phyloP scores from a whole-genome alignment of 2,113 vertebrate genomes.

The Chunga burmeisteri region DNA sequence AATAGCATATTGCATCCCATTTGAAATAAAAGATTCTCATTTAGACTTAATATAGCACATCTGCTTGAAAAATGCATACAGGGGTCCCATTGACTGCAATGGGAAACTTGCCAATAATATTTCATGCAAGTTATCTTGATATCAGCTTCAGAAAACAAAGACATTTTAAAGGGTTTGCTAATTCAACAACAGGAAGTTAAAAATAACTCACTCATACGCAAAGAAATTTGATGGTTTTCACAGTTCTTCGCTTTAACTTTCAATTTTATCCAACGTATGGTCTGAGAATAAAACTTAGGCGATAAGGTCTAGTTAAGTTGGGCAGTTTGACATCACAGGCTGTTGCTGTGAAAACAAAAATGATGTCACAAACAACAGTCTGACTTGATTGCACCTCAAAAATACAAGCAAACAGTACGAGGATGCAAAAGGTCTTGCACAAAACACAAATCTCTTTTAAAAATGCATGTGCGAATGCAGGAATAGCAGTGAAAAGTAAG shows the following conservation, averaged over 20 bases:
- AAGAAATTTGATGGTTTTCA: neutral
- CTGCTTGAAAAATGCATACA: constrained; percentile 50
- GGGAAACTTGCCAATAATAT: constrained; percentile 51
- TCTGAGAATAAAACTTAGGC: neutral
- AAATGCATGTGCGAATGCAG: neutral
- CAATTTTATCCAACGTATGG: neutral
- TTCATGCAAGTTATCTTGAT: constrained; percentile 30
- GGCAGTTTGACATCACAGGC: neutral
- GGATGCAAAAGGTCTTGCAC: neutral
- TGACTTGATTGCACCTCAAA: neutral
- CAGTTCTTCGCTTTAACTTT: neutral
- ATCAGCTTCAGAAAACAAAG: neutral
- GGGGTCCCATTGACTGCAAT: constrained; percentile 16
- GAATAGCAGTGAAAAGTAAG: constrained; percentile 2
- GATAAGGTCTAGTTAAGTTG: neutral
- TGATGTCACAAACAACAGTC: neutral
- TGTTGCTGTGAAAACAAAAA: neutral
- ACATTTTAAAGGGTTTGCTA: neutral
- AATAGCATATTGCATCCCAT: constrained; percentile 3
- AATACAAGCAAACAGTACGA: neutral
- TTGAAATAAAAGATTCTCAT: constrained; percentile 16
- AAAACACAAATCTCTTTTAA: constrained; percentile 17
- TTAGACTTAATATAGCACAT: constrained; percentile 50
- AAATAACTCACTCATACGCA: neutral
- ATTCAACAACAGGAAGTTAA: neutral